phyloP scores from a whole-genome alignment of 1,140 invertebrate species.

The Ectropis grisescens region DNA sequence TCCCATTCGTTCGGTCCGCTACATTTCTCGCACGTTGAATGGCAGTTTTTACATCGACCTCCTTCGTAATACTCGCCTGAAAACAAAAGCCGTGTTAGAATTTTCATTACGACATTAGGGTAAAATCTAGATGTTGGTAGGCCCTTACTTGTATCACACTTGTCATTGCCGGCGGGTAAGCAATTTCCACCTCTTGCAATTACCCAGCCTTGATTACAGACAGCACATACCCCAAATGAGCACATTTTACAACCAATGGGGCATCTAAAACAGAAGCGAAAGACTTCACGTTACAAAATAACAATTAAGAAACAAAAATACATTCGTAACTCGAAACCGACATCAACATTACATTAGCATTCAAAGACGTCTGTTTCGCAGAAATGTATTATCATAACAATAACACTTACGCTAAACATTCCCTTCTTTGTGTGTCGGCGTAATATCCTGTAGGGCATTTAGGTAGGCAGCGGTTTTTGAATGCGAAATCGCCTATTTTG shows the following conservation, averaged over 20 bases:
- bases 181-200: conserved; percentile 79
- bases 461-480: conserved; percentile 73
- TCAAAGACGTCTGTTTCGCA: too few relatives aligned
- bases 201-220: conserved; percentile 79
- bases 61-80: conserved; percentile 79
- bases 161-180: conserved; percentile 75
- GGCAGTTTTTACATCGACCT: conserved; percentile 79
- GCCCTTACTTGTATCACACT: conserved; percentile 72
- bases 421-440: conserved; percentile 78
- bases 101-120: background rate
- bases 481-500: conserved; percentile 74
- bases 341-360: too few relatives aligned
- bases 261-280: conserved; percentile 68
- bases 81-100: conserved; percentile 40
- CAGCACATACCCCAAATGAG: conserved; percentile 74
- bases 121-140: conserved; percentile 1
- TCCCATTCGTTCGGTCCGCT: conserved; percentile 78
- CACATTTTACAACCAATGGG: conserved; percentile 81
- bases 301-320: conserved; percentile 3
- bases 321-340: too few relatives aligned
- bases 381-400: conserved; percentile 11
- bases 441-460: conserved; percentile 79
- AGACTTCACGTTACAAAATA: conserved; percentile 13
- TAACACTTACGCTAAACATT: conserved; percentile 73
- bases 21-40: conserved; percentile 81